These are phyloP conservation scores for Cliona cf. orientalis DNA, from an alignment of 37 sponge, comb jelly and placozoan species.

Conservation along the genomic window DNA sequence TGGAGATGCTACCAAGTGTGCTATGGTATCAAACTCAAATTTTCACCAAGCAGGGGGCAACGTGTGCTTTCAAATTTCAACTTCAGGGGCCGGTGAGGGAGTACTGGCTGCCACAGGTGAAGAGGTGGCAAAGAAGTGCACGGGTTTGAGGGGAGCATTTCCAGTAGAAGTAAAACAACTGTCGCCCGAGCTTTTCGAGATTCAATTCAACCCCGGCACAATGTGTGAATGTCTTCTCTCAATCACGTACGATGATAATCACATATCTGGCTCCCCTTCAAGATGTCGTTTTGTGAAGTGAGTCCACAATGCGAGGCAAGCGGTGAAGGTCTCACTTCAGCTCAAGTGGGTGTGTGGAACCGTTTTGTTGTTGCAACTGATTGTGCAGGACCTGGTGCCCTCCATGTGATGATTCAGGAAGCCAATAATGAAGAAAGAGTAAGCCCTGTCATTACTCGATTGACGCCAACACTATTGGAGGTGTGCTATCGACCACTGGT, in stretches of 20 bases:
- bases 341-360: constrained; percentile 26
- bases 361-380: constrained; percentile 43
- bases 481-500: too few species aligned
- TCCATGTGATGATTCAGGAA: too few species aligned
- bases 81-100: constrained; percentile 63
- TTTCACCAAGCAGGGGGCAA: constrained; percentile 19
- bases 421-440: too few species aligned
- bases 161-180: constrained; percentile 19
- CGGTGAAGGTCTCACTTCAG: constrained; percentile 66
- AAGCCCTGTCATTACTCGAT: too few species aligned
- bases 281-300: constrained; percentile 37
- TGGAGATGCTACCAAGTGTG: constrained; percentile 64
- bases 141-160: too few species aligned
- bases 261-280: constrained; percentile 79
- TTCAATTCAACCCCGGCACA: constrained; percentile 39
- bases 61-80: constrained; percentile 35
- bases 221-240: constrained; percentile 32
- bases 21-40: constrained; percentile 20
- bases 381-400: too few species aligned
- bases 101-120: constrained; percentile 33
- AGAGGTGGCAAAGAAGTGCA: not conserved
- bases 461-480: too few species aligned
- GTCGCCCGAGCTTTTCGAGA: constrained; percentile 3
- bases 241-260: constrained; percentile 60
- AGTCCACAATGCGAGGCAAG: constrained; percentile 45